Evolutionary conservation across 2,888 invertebrate species (phyloP).

Genomic region (Trichopoda pennipes): DNA sequence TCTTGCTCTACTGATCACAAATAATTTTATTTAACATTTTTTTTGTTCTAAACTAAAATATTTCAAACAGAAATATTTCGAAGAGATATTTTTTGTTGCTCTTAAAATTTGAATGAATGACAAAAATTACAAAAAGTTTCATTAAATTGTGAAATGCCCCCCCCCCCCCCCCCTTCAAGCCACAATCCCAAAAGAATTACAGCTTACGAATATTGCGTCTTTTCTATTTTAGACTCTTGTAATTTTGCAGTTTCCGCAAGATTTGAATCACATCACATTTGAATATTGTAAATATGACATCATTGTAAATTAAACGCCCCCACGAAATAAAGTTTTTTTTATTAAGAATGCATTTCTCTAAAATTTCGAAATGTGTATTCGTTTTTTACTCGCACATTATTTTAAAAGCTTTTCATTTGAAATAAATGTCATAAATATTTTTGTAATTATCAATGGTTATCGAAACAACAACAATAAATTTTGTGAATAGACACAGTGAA

Average conservation of each 20-base stretch:
- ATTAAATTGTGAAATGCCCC: too few species aligned
- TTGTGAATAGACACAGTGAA: neutral
- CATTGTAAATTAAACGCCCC: conserved; percentile 56
- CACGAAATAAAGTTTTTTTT: conserved; percentile 22
- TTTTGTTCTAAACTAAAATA: too few species aligned
- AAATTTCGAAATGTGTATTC: conserved; percentile 19
- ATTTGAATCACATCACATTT: conserved; percentile 55
- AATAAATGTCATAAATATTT: conserved; percentile 7
- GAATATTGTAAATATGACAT: conserved; percentile 63
- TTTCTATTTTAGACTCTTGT: conserved; percentile 18
- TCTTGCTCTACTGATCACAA: too few species aligned
- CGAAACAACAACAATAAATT: conserved; percentile 29
- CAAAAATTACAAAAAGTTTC: too few species aligned
- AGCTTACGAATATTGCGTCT: conserved; percentile 30
- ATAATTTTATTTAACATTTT: too few species aligned
- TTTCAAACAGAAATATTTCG: too few species aligned
- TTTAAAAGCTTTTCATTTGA: conserved; percentile 53
- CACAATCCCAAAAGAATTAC: conserved; percentile 7
- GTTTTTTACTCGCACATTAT: conserved; percentile 13
- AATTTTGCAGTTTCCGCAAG: conserved; percentile 46
- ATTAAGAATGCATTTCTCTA: conserved; percentile 40
- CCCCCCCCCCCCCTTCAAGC: neutral
- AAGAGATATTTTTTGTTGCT: too few species aligned
- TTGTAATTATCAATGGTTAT: conserved; percentile 29
- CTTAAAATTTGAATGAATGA: too few species aligned